A percentile compares a stretch with the other conserved stretches of the same genome.
These are phyloP conservation scores for Kuschelorhynchus macadamiae DNA, from an alignment of 2,888 invertebrate genomes.

Conservation along the genomic window DNA sequence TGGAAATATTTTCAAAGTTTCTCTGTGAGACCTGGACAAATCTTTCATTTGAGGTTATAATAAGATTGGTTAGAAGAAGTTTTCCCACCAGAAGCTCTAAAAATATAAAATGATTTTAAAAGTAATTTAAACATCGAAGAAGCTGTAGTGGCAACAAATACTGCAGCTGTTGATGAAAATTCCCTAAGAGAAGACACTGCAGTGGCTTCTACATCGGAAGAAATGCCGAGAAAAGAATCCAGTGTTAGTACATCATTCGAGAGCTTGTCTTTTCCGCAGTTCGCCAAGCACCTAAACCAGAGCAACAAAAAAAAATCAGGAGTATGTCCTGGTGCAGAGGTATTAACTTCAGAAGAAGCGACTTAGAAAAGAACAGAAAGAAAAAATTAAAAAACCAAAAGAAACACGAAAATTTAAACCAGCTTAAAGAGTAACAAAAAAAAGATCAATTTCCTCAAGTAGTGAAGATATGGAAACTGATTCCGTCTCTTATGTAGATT, in stretches of 20 bases:
- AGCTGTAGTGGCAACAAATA: constrained; percentile 21
- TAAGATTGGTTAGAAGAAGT: constrained; percentile 42
- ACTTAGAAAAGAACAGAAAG: constrained; percentile 24
- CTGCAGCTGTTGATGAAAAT: constrained; percentile 22
- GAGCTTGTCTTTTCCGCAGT: constrained; percentile 26
- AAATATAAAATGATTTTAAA: constrained; percentile 30
- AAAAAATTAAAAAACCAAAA: constrained; percentile 16
- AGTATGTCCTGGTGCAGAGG: constrained; percentile 32
- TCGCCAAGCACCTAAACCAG: constrained; percentile 34
- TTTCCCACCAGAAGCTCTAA: constrained; percentile 31
- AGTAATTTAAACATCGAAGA: constrained; percentile 7
- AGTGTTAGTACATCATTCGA: too few relatives aligned
- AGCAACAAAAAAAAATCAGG: constrained; percentile 24
- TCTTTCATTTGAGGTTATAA: constrained; percentile 46
- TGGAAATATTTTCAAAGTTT: constrained; percentile 48
- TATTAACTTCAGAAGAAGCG: constrained; percentile 32
- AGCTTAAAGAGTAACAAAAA: constrained; percentile 30
- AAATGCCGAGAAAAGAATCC: constrained; percentile 15
- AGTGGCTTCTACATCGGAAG: constrained; percentile 25
- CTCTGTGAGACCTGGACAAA: constrained; percentile 49
- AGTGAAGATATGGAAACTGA: constrained; percentile 37
- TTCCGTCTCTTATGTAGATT: constrained; percentile 35
- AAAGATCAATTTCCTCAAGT: constrained; percentile 19
- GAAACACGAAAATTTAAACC: constrained; percentile 12
- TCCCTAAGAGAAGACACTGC: constrained; percentile 19